Conservation (phyloP, 2,888 invertebrate species). For the Drosophila setosimentum region DNA sequence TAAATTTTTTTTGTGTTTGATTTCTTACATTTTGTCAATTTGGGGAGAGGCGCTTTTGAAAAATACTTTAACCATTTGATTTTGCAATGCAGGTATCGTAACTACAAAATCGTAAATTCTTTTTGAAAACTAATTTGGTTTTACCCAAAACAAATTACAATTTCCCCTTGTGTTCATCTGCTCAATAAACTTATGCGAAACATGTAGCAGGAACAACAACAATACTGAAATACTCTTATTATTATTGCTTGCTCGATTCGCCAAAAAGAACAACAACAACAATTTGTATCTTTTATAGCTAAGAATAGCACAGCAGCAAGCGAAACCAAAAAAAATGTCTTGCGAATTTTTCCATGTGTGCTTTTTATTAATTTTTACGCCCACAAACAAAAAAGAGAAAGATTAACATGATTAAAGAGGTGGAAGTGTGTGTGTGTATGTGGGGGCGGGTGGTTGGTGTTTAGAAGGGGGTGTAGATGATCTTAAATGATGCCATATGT, state of each 20-base stretch:
- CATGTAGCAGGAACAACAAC: constrained; percentile 47
- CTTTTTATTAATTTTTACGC: constrained; percentile 37
- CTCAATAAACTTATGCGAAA: constrained; percentile 64
- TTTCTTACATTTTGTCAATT: neutral
- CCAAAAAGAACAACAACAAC: constrained; percentile 10
- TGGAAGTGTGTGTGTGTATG: neutral
- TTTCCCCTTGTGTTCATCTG: neutral
- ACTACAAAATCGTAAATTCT: constrained; percentile 18
- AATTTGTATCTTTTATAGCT: constrained; percentile 27
- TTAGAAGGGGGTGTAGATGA: neutral
- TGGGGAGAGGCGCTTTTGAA: neutral
- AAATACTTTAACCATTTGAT: constrained; percentile 16
- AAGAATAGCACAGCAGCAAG: constrained; percentile 37
- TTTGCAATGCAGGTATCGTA: constrained; percentile 62
- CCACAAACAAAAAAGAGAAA: constrained; percentile 23
- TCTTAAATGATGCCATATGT: neutral
- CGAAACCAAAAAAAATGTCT: constrained; percentile 41
- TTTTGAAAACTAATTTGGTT: constrained; percentile 39
- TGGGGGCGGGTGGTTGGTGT: neutral
- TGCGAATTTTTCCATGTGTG: constrained; percentile 61
- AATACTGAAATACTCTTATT: constrained; percentile 29
- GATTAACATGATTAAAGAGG: neutral
- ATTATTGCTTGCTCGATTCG: constrained; percentile 36
- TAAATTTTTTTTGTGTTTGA: constrained; percentile 5
- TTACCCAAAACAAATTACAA: constrained; percentile 30